Evolutionary conservation across 2,888 invertebrate genomes (phyloP).

Genomic region (Oegoconia quadripuncta): DNA sequence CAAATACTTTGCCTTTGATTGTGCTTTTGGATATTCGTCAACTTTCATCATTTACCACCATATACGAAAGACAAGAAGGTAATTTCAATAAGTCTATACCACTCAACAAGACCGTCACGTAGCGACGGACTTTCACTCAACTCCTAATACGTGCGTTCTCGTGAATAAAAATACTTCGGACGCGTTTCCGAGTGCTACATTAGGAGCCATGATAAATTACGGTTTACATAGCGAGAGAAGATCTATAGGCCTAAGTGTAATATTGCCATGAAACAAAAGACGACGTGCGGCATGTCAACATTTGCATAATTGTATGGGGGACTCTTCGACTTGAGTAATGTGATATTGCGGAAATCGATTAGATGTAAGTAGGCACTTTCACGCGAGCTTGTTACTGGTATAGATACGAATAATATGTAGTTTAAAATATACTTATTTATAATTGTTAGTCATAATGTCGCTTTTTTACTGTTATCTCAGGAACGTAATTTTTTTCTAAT

Average conservation of each 20-base stretch:
- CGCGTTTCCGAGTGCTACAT: neutral
- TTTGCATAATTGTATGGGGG: neutral
- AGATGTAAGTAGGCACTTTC: too few relatives aligned
- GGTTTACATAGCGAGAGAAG: neutral
- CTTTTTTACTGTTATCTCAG: too few relatives aligned
- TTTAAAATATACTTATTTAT: too few relatives aligned
- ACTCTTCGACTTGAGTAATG: neutral
- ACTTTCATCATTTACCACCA: too few relatives aligned
- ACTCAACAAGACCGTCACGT: slow-evolving; percentile 15
- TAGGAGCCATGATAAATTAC: neutral
- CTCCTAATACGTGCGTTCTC: slow-evolving; percentile 13
- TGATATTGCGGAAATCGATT: too few relatives aligned
- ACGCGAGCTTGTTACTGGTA: too few relatives aligned
- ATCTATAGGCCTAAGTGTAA: neutral
- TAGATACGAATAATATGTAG: too few relatives aligned
- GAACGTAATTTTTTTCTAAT: too few relatives aligned
- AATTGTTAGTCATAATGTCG: too few relatives aligned
- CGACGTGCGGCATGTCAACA: neutral
- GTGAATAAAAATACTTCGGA: slow-evolving; percentile 7
- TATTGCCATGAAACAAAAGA: neutral
- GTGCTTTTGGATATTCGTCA: too few relatives aligned
- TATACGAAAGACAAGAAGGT: slow-evolving; percentile 11
- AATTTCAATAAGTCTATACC: slow-evolving; percentile 18
- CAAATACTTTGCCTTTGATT: too few relatives aligned
- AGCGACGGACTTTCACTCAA: slow-evolving; percentile 11